Conservation (phyloP, 2,797 vertebrate species). For the Knipowitschia caucasica region DNA sequence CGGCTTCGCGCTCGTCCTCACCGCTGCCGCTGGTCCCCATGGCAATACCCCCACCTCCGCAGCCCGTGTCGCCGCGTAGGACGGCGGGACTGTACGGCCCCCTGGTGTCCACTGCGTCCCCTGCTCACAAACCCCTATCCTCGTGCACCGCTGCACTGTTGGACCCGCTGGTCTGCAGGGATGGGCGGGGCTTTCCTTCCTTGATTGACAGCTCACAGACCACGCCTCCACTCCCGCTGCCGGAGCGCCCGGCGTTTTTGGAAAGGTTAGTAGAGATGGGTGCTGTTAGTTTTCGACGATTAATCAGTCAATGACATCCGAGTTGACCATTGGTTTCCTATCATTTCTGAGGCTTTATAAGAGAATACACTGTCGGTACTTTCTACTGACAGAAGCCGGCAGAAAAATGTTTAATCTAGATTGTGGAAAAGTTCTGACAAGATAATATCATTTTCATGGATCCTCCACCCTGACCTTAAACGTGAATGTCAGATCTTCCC, state of each 20-base stretch:
- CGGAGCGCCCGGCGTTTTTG: constrained; percentile 85
- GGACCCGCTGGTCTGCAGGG: constrained; percentile 67
- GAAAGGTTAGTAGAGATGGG: constrained; percentile 75
- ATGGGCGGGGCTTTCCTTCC: constrained; percentile 75
- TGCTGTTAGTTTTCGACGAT: too few relatives aligned
- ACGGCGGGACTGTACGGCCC: constrained; percentile 70
- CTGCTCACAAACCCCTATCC: too few relatives aligned
- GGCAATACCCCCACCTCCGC: constrained; percentile 64
- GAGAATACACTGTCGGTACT: too few relatives aligned
- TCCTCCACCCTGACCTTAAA: too few relatives aligned
- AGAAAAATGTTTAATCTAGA: too few relatives aligned
- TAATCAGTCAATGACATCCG: too few relatives aligned
- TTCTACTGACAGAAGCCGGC: too few relatives aligned
- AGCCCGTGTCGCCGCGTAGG: constrained; percentile 82
- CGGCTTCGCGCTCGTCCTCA: constrained; percentile 88
- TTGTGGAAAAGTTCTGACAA: too few relatives aligned
- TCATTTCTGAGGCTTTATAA: too few relatives aligned
- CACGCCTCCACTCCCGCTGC: constrained; percentile 85
- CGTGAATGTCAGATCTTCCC: too few relatives aligned
- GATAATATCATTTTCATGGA: too few relatives aligned
- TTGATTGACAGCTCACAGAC: constrained; percentile 64
- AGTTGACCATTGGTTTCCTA: too few relatives aligned
- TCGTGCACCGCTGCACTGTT: constrained; percentile 75
- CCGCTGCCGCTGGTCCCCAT: constrained; percentile 74
- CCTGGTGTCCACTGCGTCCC: constrained; percentile 81